Conservation (phyloP, 2,797 vertebrate genomes). For the Chromobotia macracanthus region DNA sequence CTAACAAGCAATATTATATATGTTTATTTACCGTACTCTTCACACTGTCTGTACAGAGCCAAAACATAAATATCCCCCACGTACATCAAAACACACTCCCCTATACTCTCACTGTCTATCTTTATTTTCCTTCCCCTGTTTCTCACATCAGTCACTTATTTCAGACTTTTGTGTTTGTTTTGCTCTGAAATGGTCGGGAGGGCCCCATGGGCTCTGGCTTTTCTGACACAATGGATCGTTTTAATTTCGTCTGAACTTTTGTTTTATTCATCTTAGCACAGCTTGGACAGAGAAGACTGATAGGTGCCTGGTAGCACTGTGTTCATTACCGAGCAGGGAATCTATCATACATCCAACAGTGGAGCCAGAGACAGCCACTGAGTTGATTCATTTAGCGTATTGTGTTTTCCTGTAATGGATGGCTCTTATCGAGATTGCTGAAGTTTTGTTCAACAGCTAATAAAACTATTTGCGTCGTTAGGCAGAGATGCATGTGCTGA, state of each 20-base stretch:
- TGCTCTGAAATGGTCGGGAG: slow-evolving; percentile 37
- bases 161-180: slow-evolving; percentile 60
- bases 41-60: not conserved
- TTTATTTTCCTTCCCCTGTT: slow-evolving; percentile 57
- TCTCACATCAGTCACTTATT: slow-evolving; percentile 61
- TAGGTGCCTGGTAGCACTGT: slow-evolving; percentile 77
- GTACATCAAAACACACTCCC: slow-evolving; percentile 56
- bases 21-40: not conserved
- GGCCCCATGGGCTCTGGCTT: slow-evolving; percentile 49
- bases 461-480: slow-evolving; percentile 68
- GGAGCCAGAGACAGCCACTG: slow-evolving; percentile 76
- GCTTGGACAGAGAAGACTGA: slow-evolving; percentile 79
- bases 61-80: not conserved
- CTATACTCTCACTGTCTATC: not conserved
- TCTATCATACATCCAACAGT: slow-evolving; percentile 72
- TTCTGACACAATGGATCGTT: slow-evolving; percentile 74
- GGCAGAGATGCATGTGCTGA: slow-evolving; percentile 17
- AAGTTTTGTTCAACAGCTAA: slow-evolving; percentile 72
- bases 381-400: slow-evolving; percentile 76
- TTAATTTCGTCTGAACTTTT: slow-evolving; percentile 76
- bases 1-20: not conserved
- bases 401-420: slow-evolving; percentile 77
- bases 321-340: slow-evolving; percentile 79
- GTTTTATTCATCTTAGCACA: slow-evolving; percentile 77
- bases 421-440: slow-evolving; percentile 77